phyloP scores from a whole-genome alignment of 2,113 vertebrate species.

The Oenanthe melanoleuca region DNA sequence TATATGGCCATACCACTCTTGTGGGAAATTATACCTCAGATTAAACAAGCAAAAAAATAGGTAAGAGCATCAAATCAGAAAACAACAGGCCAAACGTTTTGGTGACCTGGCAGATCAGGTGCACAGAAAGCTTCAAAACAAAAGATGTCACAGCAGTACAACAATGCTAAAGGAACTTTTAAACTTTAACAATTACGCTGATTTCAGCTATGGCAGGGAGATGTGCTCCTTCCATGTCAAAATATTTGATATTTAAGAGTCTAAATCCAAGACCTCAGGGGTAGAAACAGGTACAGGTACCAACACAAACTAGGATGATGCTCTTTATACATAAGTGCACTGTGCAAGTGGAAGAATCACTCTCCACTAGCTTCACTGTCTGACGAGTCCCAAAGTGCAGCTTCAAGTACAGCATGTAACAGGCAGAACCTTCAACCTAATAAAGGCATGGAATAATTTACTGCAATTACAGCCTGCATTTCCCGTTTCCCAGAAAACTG shows the following conservation, averaged over 20 bases:
- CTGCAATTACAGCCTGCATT: background rate
- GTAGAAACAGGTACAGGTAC: background rate
- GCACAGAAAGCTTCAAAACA: background rate
- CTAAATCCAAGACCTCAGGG: background rate
- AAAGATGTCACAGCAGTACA: background rate
- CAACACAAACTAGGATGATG: background rate
- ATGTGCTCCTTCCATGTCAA: background rate
- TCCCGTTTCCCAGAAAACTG: background rate
- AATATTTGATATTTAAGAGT: background rate
- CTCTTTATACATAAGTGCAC: background rate
- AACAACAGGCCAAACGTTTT: background rate
- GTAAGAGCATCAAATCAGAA: background rate
- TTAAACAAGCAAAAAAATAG: background rate
- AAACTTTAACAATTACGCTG: background rate
- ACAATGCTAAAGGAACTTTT: background rate
- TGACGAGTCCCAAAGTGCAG: background rate
- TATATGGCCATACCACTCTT: background rate
- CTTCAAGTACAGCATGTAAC: background rate
- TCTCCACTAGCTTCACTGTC: background rate
- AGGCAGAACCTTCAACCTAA: background rate
- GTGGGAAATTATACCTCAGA: background rate
- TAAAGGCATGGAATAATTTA: background rate
- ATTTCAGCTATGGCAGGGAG: background rate
- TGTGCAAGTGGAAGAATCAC: background rate
- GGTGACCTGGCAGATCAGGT: background rate